Conservation (phyloP, 2,113 vertebrate genomes). For the Dasyurus viverrinus region DNA sequence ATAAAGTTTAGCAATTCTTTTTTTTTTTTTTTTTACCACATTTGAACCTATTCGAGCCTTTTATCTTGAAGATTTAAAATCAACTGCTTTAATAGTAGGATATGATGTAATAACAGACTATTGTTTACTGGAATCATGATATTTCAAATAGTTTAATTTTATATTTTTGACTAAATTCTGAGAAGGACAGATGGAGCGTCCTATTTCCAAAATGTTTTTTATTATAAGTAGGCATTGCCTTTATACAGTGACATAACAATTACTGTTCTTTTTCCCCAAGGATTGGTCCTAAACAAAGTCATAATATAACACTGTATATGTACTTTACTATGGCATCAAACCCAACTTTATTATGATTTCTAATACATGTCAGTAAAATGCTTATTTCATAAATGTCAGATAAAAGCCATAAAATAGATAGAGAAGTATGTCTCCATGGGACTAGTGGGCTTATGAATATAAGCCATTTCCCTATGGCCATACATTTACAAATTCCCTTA, state of each 20-base stretch:
- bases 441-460: neutral
- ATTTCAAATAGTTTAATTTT: constrained; percentile 27
- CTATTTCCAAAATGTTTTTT: neutral
- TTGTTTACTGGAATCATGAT: neutral
- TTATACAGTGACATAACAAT: neutral
- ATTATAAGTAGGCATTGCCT: neutral
- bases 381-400: neutral
- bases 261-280: neutral
- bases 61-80: neutral
- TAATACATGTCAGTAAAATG: neutral
- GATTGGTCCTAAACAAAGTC: neutral
- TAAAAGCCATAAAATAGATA: neutral
- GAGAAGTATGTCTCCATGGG: neutral
- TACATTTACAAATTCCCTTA: neutral
- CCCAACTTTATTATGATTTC: neutral
- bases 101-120: constrained; percentile 3
- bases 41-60: constrained; percentile 36
- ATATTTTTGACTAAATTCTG: neutral
- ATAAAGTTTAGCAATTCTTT: neutral
- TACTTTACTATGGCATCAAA: neutral
- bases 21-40: neutral
- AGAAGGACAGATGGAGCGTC: neutral
- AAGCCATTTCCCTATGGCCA: neutral
- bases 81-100: neutral
- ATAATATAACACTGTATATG: neutral